Base-by-base conservation (phyloP, 1,140 invertebrate species). In the Scaptomyza graminum region DNA sequence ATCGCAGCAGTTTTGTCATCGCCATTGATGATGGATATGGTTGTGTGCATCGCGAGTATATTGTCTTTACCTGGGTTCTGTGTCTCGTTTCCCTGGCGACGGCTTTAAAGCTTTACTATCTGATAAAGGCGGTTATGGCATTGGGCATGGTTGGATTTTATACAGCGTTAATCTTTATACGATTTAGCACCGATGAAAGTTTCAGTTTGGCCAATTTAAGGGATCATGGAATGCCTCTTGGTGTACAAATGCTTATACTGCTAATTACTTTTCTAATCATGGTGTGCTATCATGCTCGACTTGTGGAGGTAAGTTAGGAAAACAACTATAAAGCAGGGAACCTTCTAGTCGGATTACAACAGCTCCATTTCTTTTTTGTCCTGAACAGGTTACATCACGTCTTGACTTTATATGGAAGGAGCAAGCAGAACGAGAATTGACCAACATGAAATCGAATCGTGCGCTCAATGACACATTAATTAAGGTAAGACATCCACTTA, bases 381-480 rank as follows among this genome's bases (percentile, higher is more conserved):
- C 37, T 61, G 37, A 18, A 1, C 37, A 91, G 90, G 96, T 97
- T 0, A 97, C 97, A 2, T 96, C 96, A 1, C 92, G 98, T 39
- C 93, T 99, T 43, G 97, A 99, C 92, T 99, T 99, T 91, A 93
- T 99, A 5, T 99, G 98, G 98, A 98, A 98, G 91, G 95, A 97
- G 79, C 97, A 98, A 90, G 97, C 97, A 0, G 96, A 98, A 91
- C 94, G 95, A 49, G 97, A 99, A 90, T 93, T 98, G 16, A 94
- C 94, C n/a, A 97, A 98, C 83, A 98, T 99, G 96, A 94, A 92
- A 88, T 92, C 91, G 63, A 92, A 92, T 83, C 85, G 91, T 60
- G 80, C 87, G 62, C 84, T 92, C 55, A 92, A 92, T 74, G 91
- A 92, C 78, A 90, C 90, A 72, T 78, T 92, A 80, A 92, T 92